Percentiles rank a stretch among this genome's conserved stretches.
These are phyloP conservation scores for Eurois occulta DNA, from an alignment of 2,888 invertebrate genomes.

Conservation along the genomic window DNA sequence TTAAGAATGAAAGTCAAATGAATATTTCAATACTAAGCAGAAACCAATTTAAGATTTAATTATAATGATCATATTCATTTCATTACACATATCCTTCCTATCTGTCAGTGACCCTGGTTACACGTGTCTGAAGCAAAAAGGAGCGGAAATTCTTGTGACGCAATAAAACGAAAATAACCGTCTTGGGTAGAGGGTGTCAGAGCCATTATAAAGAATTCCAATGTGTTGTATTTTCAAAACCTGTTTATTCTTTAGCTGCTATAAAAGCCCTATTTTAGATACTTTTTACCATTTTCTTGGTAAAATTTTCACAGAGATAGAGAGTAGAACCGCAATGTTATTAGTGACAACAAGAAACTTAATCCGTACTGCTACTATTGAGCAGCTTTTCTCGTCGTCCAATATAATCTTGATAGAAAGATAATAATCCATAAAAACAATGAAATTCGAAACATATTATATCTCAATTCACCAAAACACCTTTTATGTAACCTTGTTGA, in stretches of 20 bases:
- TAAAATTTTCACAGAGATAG: background rate
- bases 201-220: background rate
- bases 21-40: background rate
- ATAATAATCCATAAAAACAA: no score
- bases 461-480: conserved; percentile 7
- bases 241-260: background rate
- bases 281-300: background rate
- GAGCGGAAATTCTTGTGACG: background rate
- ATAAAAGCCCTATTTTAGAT: background rate
- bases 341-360: background rate
- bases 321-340: background rate
- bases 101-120: background rate
- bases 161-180: background rate
- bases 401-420: no score
- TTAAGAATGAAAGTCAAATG: background rate
- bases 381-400: background rate
- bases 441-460: background rate
- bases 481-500: conserved; percentile 21
- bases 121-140: background rate
- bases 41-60: no score
- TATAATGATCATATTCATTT: background rate
- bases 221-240: background rate
- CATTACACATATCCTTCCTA: background rate
- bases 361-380: no score
- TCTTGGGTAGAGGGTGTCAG: background rate